phyloP scores from a whole-genome alignment of 1,140 invertebrate species.

The Catajapyx aquilonaris region DNA sequence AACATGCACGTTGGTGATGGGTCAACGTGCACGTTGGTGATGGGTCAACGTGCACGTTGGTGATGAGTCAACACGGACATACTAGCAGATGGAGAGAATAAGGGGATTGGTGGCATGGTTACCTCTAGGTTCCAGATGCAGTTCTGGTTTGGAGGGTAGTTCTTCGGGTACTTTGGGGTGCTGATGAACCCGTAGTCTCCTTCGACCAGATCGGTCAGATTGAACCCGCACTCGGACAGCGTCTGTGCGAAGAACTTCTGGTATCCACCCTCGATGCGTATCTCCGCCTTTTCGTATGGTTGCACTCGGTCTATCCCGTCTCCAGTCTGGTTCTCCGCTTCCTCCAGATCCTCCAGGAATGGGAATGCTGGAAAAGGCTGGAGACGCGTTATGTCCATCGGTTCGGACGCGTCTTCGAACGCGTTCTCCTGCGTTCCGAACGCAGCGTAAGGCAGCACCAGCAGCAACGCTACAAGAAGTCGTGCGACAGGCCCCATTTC shows the following conservation, averaged over 20 bases:
- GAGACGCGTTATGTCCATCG: not conserved
- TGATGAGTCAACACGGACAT: too few species aligned
- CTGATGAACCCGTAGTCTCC: conserved; percentile 11
- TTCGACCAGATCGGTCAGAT: conserved; percentile 8
- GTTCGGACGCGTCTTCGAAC: not conserved
- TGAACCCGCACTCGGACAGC: conserved; percentile 9
- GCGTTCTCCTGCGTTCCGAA: too few species aligned
- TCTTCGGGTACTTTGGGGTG: conserved; percentile 12
- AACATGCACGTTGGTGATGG: too few species aligned
- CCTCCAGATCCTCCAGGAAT: not conserved
- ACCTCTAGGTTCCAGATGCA: conserved; percentile 13
- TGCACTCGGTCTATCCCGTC: not conserved
- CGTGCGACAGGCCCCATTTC: too few species aligned
- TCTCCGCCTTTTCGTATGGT: not conserved
- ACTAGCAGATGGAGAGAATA: too few species aligned
- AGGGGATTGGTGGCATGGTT: too few species aligned
- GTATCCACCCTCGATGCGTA: not conserved
- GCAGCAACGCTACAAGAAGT: too few species aligned
- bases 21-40: too few species aligned
- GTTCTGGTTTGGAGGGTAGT: conserved; percentile 9
- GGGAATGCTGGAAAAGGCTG: not conserved
- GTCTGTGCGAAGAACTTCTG: not conserved
- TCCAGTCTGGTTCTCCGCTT: too few species aligned
- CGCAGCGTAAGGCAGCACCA: too few species aligned
- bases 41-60: too few species aligned